Conservation (phyloP, 2,888 invertebrate genomes). For the Anthrax anthrax region DNA sequence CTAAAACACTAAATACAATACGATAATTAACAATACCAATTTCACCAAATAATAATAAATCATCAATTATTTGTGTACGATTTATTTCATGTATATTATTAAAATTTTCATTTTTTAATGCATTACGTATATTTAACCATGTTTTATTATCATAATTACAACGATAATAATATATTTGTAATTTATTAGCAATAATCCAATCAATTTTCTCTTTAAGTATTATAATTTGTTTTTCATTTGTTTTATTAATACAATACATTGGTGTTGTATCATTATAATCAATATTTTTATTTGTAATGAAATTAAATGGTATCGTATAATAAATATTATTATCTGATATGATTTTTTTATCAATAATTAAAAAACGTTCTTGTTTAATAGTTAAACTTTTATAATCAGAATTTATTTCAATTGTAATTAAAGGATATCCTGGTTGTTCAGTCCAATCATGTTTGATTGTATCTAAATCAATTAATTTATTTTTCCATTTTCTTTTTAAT, state of each 20-base stretch:
- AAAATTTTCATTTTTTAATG: conserved; percentile 14
- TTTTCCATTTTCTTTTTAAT: too few species aligned
- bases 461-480: too few species aligned
- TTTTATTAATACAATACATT: conserved; percentile 15
- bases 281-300: conserved; percentile 16
- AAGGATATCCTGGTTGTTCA: conserved; percentile 48
- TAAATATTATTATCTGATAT: conserved; percentile 16
- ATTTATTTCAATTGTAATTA: conserved; percentile 36
- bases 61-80: conserved; percentile 62
- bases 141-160: conserved; percentile 52
- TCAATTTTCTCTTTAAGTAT: conserved; percentile 12
- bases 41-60: conserved; percentile 49
- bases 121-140: conserved; percentile 32
- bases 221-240: conserved; percentile 1
- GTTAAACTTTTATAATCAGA: conserved; percentile 6
- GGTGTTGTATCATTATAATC: conserved; percentile 21
- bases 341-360: conserved; percentile 14
- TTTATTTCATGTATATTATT: conserved; percentile 36
- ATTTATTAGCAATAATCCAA: conserved; percentile 26
- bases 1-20: conserved; percentile 34
- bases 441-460: conserved; percentile 41
- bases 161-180: conserved; percentile 37
- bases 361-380: conserved; percentile 20
- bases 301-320: conserved; percentile 27
- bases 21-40: conserved; percentile 38